Conservation (phyloP, 2,797 vertebrate genomes). For the Vultur gryphus region DNA sequence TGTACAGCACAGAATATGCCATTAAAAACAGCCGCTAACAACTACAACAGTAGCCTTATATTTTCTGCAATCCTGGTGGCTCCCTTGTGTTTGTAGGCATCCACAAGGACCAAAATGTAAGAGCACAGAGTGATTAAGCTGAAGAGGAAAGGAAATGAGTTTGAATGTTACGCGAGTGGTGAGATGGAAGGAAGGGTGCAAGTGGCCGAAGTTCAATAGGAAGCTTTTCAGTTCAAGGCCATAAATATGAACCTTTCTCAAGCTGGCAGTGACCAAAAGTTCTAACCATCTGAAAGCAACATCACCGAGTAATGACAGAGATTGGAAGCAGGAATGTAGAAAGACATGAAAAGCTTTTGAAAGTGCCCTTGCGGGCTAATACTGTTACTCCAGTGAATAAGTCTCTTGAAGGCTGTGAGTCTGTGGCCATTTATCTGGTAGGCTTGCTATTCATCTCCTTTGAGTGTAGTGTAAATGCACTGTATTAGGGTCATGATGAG, state of each 20-base stretch:
- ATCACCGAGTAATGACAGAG: conserved; percentile 28
- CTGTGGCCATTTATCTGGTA: conserved; percentile 52
- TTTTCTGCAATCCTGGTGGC: neutral
- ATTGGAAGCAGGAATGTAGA: conserved; percentile 33
- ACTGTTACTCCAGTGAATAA: conserved; percentile 48
- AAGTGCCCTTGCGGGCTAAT: conserved; percentile 54
- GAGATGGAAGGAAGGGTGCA: neutral
- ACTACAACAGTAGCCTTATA: neutral
- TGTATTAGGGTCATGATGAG: conserved; percentile 56
- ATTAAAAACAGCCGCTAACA: neutral
- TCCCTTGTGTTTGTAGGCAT: neutral
- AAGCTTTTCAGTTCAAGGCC: conserved; percentile 41
- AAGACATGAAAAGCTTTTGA: conserved; percentile 57
- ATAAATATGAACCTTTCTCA: conserved; percentile 35
- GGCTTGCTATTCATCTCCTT: conserved; percentile 57
- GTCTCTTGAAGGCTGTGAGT: conserved; percentile 45
- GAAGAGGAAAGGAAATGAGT: neutral
- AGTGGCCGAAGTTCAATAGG: neutral
- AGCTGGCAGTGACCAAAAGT: conserved; percentile 4
- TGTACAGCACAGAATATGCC: neutral
- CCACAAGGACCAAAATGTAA: neutral
- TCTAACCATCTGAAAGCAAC: conserved; percentile 6
- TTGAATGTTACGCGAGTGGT: neutral
- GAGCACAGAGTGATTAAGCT: neutral
- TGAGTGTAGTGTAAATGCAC: conserved; percentile 61